Evolutionary conservation across 2,113 vertebrate genomes (phyloP).

Genomic region (Lepisosteus oculatus): DNA sequence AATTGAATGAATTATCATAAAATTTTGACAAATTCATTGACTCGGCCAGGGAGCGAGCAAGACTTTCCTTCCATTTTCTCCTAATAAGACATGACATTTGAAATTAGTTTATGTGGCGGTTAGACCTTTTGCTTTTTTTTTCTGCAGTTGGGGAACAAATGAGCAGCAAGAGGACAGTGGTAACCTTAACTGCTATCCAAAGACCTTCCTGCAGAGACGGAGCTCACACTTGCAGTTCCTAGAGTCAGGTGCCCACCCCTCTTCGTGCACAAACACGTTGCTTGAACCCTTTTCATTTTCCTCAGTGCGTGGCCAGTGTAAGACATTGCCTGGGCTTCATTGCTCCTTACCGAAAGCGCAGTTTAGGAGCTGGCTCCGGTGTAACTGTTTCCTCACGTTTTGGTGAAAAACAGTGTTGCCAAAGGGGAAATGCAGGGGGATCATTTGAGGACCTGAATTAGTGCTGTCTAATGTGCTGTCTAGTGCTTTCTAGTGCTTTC

Average conservation of each 20-base stretch:
- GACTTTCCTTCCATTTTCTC: slow-evolving; percentile 69
- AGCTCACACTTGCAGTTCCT: background rate
- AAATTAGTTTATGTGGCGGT: slow-evolving; percentile 81
- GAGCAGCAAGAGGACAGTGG: slow-evolving; percentile 42
- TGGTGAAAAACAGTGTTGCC: too few species aligned
- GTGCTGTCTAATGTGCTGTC: too few species aligned
- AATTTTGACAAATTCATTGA: slow-evolving; percentile 93
- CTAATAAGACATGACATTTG: slow-evolving; percentile 88
- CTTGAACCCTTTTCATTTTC: slow-evolving; percentile 30
- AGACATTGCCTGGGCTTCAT: too few species aligned
- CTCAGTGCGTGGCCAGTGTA: too few species aligned
- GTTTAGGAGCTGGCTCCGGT: too few species aligned
- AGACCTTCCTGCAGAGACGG: background rate
- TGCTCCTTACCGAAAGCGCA: too few species aligned
- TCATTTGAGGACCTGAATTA: too few species aligned
- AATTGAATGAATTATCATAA: slow-evolving; percentile 92
- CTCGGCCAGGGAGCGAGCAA: slow-evolving; percentile 63
- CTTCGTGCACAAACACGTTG: slow-evolving; percentile 14
- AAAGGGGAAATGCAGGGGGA: too few species aligned
- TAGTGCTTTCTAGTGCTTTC: too few species aligned
- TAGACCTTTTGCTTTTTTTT: slow-evolving; percentile 70
- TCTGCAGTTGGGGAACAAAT: slow-evolving; percentile 62
- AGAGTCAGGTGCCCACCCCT: background rate
- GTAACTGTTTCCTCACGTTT: too few species aligned
- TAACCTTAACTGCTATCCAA: slow-evolving; percentile 30